Evolutionary conservation across 2,797 vertebrate genomes (phyloP), one percentile per base, ranked within the genome.

Genomic region (Heterohyrax brucei): DNA sequence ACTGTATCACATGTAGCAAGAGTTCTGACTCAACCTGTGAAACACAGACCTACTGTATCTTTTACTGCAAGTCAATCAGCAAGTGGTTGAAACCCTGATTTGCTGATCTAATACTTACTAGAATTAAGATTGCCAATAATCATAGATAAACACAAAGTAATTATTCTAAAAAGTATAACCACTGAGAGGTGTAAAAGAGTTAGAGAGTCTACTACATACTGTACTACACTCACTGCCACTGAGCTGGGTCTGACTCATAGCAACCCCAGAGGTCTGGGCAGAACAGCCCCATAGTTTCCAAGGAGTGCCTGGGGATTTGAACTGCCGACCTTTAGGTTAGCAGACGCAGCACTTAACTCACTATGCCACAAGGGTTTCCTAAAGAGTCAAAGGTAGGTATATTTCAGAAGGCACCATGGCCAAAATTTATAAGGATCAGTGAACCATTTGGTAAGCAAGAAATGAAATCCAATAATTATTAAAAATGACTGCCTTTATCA

Each of bases 401-500:
- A 92, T 62, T 89, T 53, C 46, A 92, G 61, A 89, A 91, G 59
- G 4, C 70, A 78, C 13, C 44, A 66, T 46, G 50, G 89, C 84
- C 88, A 78, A 95, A 64, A 90, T 10, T 72, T 76, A 48, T 70
- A 76, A 77, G 30, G 22, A 87, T n/a, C 83, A 89, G 87, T 92
- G 21, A 92, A 82, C 44, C 50, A 84, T 59, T 30, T 84, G 59
- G 44, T 48, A 80, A 77, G 10, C 76, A 7, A 94, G 50, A 93
- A 68, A 61, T 39, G 4, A 92, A 94, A 83, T 87, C 86, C 77
- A 19, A 56, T 89, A 16, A 92, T 81, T 39, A 73, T 73, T 14
- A 95, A 94, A 96, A 92, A 66, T 78, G 46, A 85, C 84, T 44
- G 93, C 13, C 30, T 73, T 59, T 61, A 85, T 68, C 79, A 94